A percentile compares a stretch with the other conserved stretches of the same genome.
Conservation (phyloP, 2,113 vertebrate species). For the Todiramphus chloris region DNA sequence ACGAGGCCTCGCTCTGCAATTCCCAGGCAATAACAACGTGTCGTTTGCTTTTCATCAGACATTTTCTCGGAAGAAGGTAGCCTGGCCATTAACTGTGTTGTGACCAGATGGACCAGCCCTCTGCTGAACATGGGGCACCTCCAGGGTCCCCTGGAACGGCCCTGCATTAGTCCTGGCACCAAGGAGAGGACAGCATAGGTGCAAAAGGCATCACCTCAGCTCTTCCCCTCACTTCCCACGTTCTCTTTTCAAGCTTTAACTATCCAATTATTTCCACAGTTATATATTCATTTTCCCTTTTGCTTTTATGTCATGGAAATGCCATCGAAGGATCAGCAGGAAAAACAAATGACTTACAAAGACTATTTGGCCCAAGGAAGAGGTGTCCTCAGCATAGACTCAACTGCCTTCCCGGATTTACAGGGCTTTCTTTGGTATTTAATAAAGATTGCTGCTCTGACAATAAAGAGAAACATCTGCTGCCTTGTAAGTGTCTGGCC, state of each 20-base stretch:
- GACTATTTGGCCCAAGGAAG: conserved; percentile 33
- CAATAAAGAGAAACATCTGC: conserved; percentile 67
- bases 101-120: neutral
- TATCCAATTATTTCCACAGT: neutral
- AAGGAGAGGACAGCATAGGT: neutral
- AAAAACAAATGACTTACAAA: conserved; percentile 11
- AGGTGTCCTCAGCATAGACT: conserved; percentile 16
- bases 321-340: neutral
- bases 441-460: conserved; percentile 56
- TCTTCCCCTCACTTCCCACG: neutral
- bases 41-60: neutral
- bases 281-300: conserved; percentile 56
- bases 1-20: neutral
- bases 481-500: conserved; percentile 8
- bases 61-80: neutral
- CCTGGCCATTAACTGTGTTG: neutral
- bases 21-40: neutral
- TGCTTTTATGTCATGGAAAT: conserved; percentile 32
- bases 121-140: neutral
- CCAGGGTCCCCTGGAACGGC: neutral
- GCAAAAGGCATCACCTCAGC: neutral
- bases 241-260: conserved; percentile 1
- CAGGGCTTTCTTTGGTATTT: conserved; percentile 60
- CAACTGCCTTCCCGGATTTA: conserved; percentile 42
- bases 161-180: neutral